These are phyloP conservation scores for Montipora capricornis DNA, from an alignment of 64 coral and sea anemone genomes.

Conservation along the genomic window DNA sequence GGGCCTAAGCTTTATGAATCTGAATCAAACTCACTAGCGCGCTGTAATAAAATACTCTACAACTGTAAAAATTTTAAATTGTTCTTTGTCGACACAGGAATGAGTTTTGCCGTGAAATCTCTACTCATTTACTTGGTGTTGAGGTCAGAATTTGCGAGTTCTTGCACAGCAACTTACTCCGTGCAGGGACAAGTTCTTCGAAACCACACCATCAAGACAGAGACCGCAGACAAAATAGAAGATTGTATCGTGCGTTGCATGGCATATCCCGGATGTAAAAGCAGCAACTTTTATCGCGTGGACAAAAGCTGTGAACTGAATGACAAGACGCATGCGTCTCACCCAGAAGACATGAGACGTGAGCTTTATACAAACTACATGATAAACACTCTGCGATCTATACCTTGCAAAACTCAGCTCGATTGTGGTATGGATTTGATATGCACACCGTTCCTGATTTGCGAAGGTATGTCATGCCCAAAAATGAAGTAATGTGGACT, in stretches of 20 bases:
- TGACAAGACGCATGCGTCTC: neutral
- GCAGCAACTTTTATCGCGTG: neutral
- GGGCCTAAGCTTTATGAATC: too few species aligned
- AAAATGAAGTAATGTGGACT: too few species aligned
- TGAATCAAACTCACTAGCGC: too few species aligned
- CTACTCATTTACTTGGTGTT: neutral
- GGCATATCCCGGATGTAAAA: neutral
- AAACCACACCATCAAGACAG: neutral
- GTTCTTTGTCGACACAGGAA: neutral
- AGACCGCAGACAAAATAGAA: neutral
- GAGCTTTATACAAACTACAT: too few species aligned
- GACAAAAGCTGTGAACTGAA: neutral
- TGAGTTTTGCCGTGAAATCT: neutral
- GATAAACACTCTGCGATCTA: too few species aligned
- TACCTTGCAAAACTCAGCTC: neutral
- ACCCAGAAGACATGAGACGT: conserved; percentile 19
- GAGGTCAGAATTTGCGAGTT: neutral
- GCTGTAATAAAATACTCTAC: too few species aligned
- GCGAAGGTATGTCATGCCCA: neutral
- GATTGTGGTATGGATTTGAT: neutral
- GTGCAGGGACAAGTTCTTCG: neutral
- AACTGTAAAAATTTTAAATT: too few species aligned
- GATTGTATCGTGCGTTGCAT: neutral
- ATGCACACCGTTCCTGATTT: neutral
- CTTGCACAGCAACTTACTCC: neutral